A percentile compares a stretch with the other conserved stretches of the same genome.
These are phyloP conservation scores for Theocolax elegans DNA, from an alignment of 1,140 invertebrate genomes.

Conservation along the genomic window DNA sequence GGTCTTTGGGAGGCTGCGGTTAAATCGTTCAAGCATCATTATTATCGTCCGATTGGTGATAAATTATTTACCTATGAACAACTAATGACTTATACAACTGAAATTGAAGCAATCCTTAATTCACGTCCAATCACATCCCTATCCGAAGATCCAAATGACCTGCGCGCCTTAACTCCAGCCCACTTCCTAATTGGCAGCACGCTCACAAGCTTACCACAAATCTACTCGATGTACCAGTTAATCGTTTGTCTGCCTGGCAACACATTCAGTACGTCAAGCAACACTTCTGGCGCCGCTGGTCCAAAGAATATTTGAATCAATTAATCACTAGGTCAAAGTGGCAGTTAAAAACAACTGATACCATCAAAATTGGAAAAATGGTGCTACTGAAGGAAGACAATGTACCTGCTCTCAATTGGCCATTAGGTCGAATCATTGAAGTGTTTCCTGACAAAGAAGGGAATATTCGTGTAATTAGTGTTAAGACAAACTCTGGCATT, in stretches of 20 bases:
- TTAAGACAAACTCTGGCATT: too few relatives aligned
- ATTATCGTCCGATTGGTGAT: background rate
- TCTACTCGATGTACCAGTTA: conserved; percentile 47
- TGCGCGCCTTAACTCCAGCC: background rate
- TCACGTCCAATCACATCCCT: too few relatives aligned
- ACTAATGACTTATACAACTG: conserved; percentile 15
- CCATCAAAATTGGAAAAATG: background rate
- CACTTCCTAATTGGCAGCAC: conserved; percentile 24
- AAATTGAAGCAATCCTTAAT: too few relatives aligned
- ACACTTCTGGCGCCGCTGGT: too few relatives aligned
- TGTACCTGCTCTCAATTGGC: background rate
- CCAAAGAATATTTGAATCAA: too few relatives aligned
- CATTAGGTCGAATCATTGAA: background rate
- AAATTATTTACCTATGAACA: background rate
- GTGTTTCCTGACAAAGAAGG: background rate
- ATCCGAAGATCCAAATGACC: conserved; percentile 1
- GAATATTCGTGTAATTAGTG: too few relatives aligned
- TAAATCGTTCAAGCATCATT: background rate
- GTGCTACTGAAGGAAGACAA: background rate
- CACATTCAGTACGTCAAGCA: background rate
- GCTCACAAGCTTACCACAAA: too few relatives aligned
- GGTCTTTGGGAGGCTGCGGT: conserved; percentile 13
- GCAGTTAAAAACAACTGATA: background rate
- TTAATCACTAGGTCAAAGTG: background rate
- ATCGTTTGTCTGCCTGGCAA: conserved; percentile 17